Evolutionary conservation across 1,140 invertebrate species (phyloP), one percentile per base, ranked within the genome.

Genomic region (Lutraria rhynchaena): DNA sequence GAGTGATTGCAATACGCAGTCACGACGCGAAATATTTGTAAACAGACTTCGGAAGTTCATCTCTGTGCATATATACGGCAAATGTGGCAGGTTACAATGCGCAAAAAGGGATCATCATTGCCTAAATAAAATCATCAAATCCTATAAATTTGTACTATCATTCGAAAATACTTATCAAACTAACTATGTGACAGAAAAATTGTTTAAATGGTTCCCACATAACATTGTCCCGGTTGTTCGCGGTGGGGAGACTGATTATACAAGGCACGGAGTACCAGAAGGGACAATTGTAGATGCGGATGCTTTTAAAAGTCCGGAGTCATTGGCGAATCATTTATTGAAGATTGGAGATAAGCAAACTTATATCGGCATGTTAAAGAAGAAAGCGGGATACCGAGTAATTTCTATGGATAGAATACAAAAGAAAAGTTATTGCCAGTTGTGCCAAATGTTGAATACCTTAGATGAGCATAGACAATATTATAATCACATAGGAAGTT

Each of bases 131-230:
- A 65, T 76, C 3, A 41, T 35, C 5, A 65, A 46, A 33, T 57
- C 61, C 11, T 86, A 86, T 71, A 86, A 85, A 57, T 86, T 85
- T 76, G 92, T 93, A 70, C 55, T 93, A 3, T 67, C 92, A 19
- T 93, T 93, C 74, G 92, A 93, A 92, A 99, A 99, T 92, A 98
- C 97, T 0, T 98, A 99, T 89, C 99, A 98, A 91, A 94, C 95
- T 60, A 97, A 99, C 92, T 99, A 99, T 91, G 97, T 99, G 58
- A 98, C 98, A 0, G 98, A 99, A 90, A 99, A 99, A 91, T 97
- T 99, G 90, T 99, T 97, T 90, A 35, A 58, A 22, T 46, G 41
- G 41, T 67, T 78, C 22, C n/a, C 49, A 2, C 13, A 22, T 19
- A 58, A 78, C 29, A 65, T 78, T 31, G 31, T 78, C 5, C 60